Percentiles rank a stretch among this genome's conserved stretches.
Conservation (phyloP, 2,888 invertebrate species). For the Hyppa rectilinea region DNA sequence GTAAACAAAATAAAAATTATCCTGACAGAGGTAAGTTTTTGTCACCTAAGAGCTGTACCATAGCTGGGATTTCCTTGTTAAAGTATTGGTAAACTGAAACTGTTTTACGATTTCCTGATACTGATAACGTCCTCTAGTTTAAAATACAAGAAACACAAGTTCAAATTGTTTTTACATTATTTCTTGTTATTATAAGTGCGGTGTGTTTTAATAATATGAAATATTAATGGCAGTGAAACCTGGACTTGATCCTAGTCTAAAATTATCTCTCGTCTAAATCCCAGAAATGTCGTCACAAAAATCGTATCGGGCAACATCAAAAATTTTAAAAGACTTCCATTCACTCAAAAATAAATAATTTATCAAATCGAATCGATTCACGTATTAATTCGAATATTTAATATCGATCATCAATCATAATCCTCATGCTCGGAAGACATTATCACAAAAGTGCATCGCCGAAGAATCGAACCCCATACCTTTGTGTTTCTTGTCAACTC, state of each 20-base stretch:
- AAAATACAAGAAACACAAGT: too few species aligned
- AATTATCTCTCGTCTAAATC: slow-evolving; percentile 50
- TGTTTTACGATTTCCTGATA: too few species aligned
- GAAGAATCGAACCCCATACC: slow-evolving; percentile 69
- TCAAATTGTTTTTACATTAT: too few species aligned
- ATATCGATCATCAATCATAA: slow-evolving; percentile 88
- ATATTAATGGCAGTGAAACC: neutral
- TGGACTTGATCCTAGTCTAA: slow-evolving; percentile 32
- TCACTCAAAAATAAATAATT: slow-evolving; percentile 84
- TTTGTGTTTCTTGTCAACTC: slow-evolving; percentile 73
- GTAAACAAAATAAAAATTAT: too few species aligned
- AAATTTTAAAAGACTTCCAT: slow-evolving; percentile 74
- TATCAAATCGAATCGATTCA: slow-evolving; percentile 81
- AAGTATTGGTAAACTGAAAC: too few species aligned
- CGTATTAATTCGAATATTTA: slow-evolving; percentile 84
- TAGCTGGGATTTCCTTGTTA: too few species aligned
- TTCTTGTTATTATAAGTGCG: too few species aligned
- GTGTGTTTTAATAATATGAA: neutral
- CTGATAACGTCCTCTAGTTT: too few species aligned
- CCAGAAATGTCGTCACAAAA: slow-evolving; percentile 73
- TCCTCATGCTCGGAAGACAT: slow-evolving; percentile 77
- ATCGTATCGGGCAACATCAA: slow-evolving; percentile 74
- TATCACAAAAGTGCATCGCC: slow-evolving; percentile 82
- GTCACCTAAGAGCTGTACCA: neutral
- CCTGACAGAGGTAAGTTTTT: neutral